Evolutionary conservation across 2,113 vertebrate species (phyloP), one percentile per base, ranked within the genome.

Genomic region (Puffinus mauretanicus): DNA sequence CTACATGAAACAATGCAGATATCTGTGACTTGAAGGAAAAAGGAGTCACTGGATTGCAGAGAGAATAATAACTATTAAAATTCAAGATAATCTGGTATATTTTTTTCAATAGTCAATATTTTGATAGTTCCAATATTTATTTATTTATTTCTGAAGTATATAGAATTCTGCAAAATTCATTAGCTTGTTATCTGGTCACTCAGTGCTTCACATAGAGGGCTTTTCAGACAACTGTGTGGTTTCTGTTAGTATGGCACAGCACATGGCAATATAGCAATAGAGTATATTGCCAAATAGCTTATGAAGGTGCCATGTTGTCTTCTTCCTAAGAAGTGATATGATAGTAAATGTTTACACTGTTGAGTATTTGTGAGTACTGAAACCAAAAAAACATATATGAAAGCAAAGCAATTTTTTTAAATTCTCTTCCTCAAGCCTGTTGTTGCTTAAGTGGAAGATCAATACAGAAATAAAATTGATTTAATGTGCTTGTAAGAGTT

Each of bases 391-490:
- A 14, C 52, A 64, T 52, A 32, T 7, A 10, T 46, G 61, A 89
- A 91, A 11, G 11, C 34, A 75, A 77, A 78, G 20, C 7, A 57
- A 19, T 25, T 76, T 73, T 65, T 82, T 36, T 10, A 6, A 71
- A 77, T 94, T 95, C 16, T 84, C 14, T 66, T 83, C 26, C 30
- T 79, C n/a, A 42, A 75, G n/a, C 34, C 26, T 76, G 16, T 81
- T 96, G 34, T 76, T 86, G 29, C 70, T 21, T 84, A 79, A 72
- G 73, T 85, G 70, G 38, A 91, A 87, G 61, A 93, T 96, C 81
- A 57, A 84, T 93, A 67, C n/a, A 76, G 78, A 94, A 91, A 78
- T 76, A 87, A 87, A 95, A 93, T 84, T 72, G 57, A 27, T 79
- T 91, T 61, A 13, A 7, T 44, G 73, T 85, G n/a, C 46, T 82